phyloP scores from a whole-genome alignment of 2,113 vertebrate species.

The Halichoeres trimaculatus region DNA sequence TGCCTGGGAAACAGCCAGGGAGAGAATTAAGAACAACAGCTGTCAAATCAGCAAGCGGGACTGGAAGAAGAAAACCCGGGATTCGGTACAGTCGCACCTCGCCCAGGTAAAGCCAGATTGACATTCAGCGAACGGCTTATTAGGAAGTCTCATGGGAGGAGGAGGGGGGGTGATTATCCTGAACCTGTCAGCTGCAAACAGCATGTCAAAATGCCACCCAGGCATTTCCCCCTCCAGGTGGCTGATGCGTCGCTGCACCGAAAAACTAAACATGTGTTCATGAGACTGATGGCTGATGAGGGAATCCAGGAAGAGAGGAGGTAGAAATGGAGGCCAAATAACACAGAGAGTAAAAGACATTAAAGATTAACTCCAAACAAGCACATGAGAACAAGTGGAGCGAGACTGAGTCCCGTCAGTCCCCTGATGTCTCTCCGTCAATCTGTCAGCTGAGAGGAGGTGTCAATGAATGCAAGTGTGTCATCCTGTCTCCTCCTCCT shows the following conservation, averaged over 20 bases:
- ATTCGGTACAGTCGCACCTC: conserved; percentile 25
- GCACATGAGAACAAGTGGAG: not conserved
- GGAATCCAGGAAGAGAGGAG: not conserved
- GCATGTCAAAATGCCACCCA: conserved; percentile 61
- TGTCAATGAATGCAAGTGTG: conserved; percentile 27
- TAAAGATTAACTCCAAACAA: conserved; percentile 1
- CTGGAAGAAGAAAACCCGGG: not conserved
- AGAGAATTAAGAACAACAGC: conserved; percentile 7
- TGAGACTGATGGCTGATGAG: conserved; percentile 50
- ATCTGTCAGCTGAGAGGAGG: conserved; percentile 31
- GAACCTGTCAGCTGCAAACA: conserved; percentile 70
- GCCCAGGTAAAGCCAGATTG: conserved; percentile 58
- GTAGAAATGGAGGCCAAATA: conserved; percentile 36
- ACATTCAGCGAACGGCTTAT: conserved; percentile 63
- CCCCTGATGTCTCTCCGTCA: not conserved
- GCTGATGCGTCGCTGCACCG: conserved; percentile 34
- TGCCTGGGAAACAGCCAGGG: conserved; percentile 55
- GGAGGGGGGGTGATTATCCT: conserved; percentile 69
- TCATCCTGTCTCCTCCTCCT: too few relatives aligned
- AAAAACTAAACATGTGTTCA: conserved; percentile 55
- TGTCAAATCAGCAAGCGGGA: conserved; percentile 49
- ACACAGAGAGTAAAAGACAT: conserved; percentile 1
- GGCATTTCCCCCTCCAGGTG: conserved; percentile 49
- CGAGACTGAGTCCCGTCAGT: not conserved
- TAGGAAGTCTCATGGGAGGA: conserved; percentile 64